phyloP scores from a whole-genome alignment of 1,140 invertebrate species.

The Tetranychus urticae region DNA sequence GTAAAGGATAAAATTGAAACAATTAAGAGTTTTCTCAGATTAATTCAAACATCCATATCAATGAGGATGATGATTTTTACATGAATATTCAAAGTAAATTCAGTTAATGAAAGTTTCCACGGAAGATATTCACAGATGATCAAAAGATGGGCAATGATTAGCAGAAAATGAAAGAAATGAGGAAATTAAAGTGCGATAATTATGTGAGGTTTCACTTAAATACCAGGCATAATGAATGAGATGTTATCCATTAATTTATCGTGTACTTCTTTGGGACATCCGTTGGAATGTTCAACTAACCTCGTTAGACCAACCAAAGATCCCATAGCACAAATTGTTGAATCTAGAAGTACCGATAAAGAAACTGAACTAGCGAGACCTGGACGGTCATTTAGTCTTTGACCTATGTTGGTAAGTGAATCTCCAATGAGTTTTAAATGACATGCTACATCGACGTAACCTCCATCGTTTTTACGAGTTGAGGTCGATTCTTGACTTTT shows the following conservation, averaged over 20 bases:
- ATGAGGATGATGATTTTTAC: no score
- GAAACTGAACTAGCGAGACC: conserved; percentile 74
- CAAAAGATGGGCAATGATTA: background rate
- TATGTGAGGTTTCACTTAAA: conserved; percentile 29
- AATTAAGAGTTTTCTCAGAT: no score
- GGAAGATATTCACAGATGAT: no score
- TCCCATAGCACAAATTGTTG: conserved; percentile 68
- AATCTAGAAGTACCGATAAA: conserved; percentile 77
- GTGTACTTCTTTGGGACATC: conserved; percentile 39
- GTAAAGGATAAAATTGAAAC: no score
- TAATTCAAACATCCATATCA: no score
- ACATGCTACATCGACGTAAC: conserved; percentile 69
- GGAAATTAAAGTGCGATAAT: background rate
- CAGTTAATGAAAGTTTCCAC: no score
- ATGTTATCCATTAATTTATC: conserved; percentile 69
- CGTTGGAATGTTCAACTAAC: conserved; percentile 48
- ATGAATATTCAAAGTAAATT: no score
- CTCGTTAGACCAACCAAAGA: conserved; percentile 67
- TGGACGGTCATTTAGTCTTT: conserved; percentile 69
- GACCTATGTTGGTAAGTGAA: conserved; percentile 73
- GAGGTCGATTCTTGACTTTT: background rate
- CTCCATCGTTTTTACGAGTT: conserved; percentile 13
- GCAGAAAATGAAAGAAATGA: background rate
- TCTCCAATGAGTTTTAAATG: conserved; percentile 77
- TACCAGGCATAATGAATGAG: conserved; percentile 85